A percentile compares a stretch with the other conserved stretches of the same genome.
phyloP scores from a whole-genome alignment of 2,888 invertebrate species.

The Hypolimnas misippus region DNA sequence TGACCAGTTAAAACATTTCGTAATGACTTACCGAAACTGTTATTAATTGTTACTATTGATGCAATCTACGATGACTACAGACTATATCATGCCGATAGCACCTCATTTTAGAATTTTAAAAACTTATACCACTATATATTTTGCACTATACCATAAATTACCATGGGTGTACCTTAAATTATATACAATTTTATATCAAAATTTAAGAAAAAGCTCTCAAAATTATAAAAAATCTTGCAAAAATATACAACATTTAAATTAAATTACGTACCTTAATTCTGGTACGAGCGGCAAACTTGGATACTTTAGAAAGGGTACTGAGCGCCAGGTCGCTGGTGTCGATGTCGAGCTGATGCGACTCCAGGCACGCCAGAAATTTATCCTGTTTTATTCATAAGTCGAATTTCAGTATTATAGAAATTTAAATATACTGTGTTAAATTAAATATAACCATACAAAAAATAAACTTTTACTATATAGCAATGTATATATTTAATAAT shows the following conservation, averaged over 20 bases:
- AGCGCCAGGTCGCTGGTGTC: constrained; percentile 94
- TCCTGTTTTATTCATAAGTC: constrained; percentile 81
- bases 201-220: not conserved
- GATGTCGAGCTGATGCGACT: constrained; percentile 93
- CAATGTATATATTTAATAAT: no score
- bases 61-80: constrained; percentile 58
- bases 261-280: constrained; percentile 86
- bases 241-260: no score
- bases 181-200: not conserved
- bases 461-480: no score
- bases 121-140: constrained; percentile 4
- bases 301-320: constrained; percentile 95
- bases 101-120: constrained; percentile 5
- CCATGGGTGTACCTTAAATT: not conserved
- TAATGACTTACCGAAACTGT: constrained; percentile 36
- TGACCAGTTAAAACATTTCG: constrained; percentile 42
- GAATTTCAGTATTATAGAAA: not conserved
- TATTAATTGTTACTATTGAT: constrained; percentile 55
- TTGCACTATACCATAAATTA: not conserved
- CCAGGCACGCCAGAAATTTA: constrained; percentile 90
- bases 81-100: constrained; percentile 54
- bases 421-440: not conserved
- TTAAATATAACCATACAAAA: not conserved
- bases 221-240: not conserved
- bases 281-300: constrained; percentile 93